These are phyloP conservation scores for Oegoconia quadripuncta DNA, from an alignment of 2,888 invertebrate species.

Conservation along the genomic window DNA sequence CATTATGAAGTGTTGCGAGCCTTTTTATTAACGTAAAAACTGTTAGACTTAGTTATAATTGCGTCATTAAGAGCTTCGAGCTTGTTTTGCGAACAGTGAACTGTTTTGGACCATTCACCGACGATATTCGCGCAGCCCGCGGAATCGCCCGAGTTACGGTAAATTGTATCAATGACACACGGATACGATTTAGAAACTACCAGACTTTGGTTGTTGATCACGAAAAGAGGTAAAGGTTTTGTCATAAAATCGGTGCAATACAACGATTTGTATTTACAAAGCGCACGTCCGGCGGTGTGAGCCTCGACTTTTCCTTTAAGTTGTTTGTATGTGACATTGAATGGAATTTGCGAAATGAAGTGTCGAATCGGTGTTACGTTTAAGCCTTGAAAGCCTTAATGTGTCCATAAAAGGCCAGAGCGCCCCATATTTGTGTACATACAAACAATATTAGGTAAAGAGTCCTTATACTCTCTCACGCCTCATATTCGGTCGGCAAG, in stretches of 20 bases:
- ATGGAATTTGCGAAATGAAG: conserved; percentile 16
- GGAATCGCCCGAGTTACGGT: conserved; percentile 21
- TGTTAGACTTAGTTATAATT: conserved; percentile 51
- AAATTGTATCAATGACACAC: conserved; percentile 12
- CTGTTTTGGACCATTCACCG: conserved; percentile 29
- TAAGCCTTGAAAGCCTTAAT: conserved; percentile 24
- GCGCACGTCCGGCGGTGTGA: conserved; percentile 22
- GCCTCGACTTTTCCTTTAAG: conserved; percentile 31
- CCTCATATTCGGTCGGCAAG: conserved; percentile 36
- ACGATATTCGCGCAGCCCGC: conserved; percentile 20
- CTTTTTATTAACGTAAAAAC: conserved; percentile 53
- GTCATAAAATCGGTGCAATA: conserved; percentile 24
- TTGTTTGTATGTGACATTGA: conserved; percentile 29
- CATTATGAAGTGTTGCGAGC: conserved; percentile 55
- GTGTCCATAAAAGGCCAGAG: conserved; percentile 38
- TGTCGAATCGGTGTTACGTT: neutral
- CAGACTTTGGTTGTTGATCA: conserved; percentile 41
- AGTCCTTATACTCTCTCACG: conserved; percentile 50
- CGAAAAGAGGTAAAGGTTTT: conserved; percentile 50
- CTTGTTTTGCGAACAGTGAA: conserved; percentile 47
- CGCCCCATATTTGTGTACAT: conserved; percentile 46
- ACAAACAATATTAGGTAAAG: conserved; percentile 55
- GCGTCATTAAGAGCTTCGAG: conserved; percentile 48
- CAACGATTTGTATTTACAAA: conserved; percentile 34
- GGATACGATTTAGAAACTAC: conserved; percentile 8